These are phyloP conservation scores for Tyria jacobaeae DNA, from an alignment of 2,888 invertebrate species.

Conservation along the genomic window DNA sequence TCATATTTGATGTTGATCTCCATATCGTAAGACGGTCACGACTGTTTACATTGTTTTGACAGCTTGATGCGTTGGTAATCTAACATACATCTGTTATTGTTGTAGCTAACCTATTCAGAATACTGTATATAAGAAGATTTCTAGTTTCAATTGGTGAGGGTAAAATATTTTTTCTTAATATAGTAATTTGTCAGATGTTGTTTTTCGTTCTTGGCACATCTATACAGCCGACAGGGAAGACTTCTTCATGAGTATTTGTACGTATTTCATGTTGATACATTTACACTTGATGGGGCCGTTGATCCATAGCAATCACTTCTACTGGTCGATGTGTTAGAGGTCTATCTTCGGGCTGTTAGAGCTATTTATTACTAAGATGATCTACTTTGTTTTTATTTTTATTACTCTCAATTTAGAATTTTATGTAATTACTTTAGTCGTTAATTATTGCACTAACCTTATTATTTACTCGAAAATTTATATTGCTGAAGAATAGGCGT, in stretches of 20 bases:
- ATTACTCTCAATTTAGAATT: not conserved
- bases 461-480: constrained; percentile 5
- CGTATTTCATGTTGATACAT: constrained; percentile 7
- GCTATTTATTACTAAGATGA: constrained; percentile 2
- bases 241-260: constrained; percentile 13
- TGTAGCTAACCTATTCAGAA: too few species aligned
- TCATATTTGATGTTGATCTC: too few species aligned
- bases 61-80: too few species aligned
- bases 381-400: not conserved
- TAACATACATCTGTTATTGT: too few species aligned
- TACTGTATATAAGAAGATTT: too few species aligned
- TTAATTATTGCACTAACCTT: not conserved
- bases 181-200: constrained; percentile 7
- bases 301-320: constrained; percentile 7
- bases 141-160: not conserved
- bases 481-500: constrained; percentile 5
- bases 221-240: constrained; percentile 15
- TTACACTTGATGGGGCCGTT: constrained; percentile 9
- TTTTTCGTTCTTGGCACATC: constrained; percentile 8
- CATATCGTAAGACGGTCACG: too few species aligned
- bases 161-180: too few species aligned
- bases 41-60: too few species aligned
- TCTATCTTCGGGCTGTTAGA: constrained; percentile 8
- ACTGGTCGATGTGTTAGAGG: constrained; percentile 8
- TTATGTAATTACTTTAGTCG: not conserved